These are phyloP conservation scores for Pachliopta kotzebuea DNA, from an alignment of 2,888 invertebrate genomes.

Conservation along the genomic window DNA sequence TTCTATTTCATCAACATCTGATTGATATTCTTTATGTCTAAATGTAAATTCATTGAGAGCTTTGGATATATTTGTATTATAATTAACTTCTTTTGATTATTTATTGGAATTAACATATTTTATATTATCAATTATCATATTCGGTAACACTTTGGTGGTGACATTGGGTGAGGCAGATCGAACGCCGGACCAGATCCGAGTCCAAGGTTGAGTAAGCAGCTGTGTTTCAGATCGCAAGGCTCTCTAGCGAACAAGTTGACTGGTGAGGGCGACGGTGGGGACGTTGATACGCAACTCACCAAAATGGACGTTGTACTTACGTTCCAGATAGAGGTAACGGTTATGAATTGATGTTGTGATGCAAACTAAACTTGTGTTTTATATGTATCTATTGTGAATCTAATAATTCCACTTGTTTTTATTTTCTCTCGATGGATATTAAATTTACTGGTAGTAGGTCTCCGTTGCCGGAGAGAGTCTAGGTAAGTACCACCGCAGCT, in stretches of 20 bases:
- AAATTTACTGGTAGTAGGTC: too few relatives aligned
- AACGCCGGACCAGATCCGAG: conserved; percentile 78
- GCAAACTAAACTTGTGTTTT: background rate
- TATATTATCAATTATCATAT: conserved; percentile 29
- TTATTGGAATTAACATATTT: conserved; percentile 7
- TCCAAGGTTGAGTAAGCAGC: conserved; percentile 82
- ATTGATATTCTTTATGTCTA: conserved; percentile 26
- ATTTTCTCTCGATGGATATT: too few relatives aligned
- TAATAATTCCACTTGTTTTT: too few relatives aligned
- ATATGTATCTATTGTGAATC: too few relatives aligned
- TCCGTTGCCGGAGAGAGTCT: too few relatives aligned
- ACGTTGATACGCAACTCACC: conserved; percentile 96
- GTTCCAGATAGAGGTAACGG: conserved; percentile 95
- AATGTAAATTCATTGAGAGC: conserved; percentile 22
- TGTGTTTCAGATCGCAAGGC: conserved; percentile 91
- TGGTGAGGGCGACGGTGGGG: conserved; percentile 97
- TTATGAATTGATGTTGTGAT: conserved; percentile 19
- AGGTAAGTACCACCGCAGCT: too few relatives aligned
- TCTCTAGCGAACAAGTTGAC: conserved; percentile 94
- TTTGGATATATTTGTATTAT: conserved; percentile 7
- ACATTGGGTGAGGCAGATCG: conserved; percentile 60
- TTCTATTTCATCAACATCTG: conserved; percentile 31
- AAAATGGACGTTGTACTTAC: conserved; percentile 99
- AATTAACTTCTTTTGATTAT: background rate
- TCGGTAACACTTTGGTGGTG: conserved; percentile 41